Evolutionary conservation across 2,113 vertebrate species (phyloP).

Genomic region (Pampusana beccarii): DNA sequence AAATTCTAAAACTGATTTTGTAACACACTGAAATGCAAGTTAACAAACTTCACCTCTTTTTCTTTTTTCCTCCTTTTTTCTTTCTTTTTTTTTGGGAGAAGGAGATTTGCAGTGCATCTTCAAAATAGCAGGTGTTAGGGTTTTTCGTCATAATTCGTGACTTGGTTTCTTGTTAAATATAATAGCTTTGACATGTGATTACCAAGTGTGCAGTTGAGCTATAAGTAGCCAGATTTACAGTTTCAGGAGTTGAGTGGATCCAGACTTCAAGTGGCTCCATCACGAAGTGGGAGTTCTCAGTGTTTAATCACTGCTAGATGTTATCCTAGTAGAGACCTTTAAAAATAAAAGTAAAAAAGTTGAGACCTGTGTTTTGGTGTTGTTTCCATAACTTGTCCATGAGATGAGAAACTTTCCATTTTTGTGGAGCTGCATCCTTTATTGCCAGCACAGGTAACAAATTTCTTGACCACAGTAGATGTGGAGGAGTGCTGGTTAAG

Average conservation of each 20-base stretch:
- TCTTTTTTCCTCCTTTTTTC: background rate
- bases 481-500: background rate
- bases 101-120: conserved; percentile 11
- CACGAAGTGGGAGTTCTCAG: conserved; percentile 3
- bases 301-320: background rate
- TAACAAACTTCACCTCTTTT: background rate
- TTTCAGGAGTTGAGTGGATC: conserved; percentile 15
- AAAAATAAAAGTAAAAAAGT: background rate
- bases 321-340: background rate
- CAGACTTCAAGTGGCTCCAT: conserved; percentile 16
- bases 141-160: conserved; percentile 46
- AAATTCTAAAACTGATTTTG: background rate
- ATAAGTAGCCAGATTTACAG: conserved; percentile 33
- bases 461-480: background rate
- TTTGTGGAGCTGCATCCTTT: background rate
- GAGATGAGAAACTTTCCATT: background rate
- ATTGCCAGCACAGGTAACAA: background rate
- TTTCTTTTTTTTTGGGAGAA: background rate
- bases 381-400: background rate
- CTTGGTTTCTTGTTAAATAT: conserved; percentile 52
- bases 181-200: conserved; percentile 49
- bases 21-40: background rate
- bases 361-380: background rate
- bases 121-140: conserved; percentile 53
- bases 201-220: conserved; percentile 42